Percentiles rank a stretch among this genome's conserved stretches.
Evolutionary conservation across 2,113 vertebrate species (phyloP).

Genomic region (Dendropsophus ebraccatus): DNA sequence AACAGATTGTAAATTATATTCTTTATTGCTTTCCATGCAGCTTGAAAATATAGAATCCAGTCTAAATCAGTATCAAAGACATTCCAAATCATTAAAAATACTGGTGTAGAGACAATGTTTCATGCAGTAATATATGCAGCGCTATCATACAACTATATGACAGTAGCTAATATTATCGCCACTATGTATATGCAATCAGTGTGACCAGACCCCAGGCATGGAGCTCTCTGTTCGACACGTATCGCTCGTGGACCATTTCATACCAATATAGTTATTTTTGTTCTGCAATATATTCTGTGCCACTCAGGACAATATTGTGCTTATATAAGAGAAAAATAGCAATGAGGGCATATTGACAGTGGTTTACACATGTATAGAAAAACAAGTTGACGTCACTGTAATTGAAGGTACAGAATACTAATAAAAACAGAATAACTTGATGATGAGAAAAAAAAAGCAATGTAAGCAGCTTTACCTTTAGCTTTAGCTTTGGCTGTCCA

Average conservation of each 20-base stretch:
- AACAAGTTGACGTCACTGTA: not conserved
- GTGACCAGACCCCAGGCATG: not conserved
- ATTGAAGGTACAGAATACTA: not conserved
- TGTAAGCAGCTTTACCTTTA: too few relatives aligned
- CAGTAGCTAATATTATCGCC: not conserved
- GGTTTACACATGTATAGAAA: not conserved
- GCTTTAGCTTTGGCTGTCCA: too few relatives aligned
- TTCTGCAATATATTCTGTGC: not conserved
- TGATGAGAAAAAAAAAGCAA: not conserved
- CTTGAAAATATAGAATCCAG: constrained; percentile 63
- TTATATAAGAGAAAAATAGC: not conserved
- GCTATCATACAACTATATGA: constrained; percentile 34
- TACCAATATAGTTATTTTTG: not conserved
- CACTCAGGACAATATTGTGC: not conserved
- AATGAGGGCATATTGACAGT: not conserved
- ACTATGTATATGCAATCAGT: not conserved
- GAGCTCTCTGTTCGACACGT: too few relatives aligned
- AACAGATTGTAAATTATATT: constrained; percentile 55
- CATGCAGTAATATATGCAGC: constrained; percentile 62
- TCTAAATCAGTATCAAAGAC: constrained; percentile 63
- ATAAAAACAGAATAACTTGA: not conserved
- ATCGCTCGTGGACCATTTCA: not conserved
- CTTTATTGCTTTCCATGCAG: constrained; percentile 63
- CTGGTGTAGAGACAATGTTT: constrained; percentile 50
- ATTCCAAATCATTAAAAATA: constrained; percentile 63